These are phyloP conservation scores for Prunella fulvescens DNA, from an alignment of 2,113 vertebrate genomes.

Conservation along the genomic window DNA sequence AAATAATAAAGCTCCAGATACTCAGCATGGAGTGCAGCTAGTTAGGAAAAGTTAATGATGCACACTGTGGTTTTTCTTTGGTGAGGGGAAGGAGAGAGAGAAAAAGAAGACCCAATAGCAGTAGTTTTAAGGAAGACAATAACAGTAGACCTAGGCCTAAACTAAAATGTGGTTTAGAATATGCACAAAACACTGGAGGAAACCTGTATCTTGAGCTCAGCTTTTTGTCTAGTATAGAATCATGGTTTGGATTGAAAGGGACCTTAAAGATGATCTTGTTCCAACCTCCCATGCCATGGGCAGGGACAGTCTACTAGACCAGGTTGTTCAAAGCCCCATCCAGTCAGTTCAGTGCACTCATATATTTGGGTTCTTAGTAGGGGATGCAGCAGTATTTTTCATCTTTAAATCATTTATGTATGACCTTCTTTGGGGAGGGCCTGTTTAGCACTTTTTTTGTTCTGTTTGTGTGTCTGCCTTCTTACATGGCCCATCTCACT, in stretches of 20 bases:
- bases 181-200: not conserved
- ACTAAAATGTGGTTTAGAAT: not conserved
- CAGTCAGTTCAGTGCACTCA: not conserved
- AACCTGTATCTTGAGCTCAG: not conserved
- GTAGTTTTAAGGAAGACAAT: not conserved
- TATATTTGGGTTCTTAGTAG: not conserved
- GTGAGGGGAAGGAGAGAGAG: not conserved
- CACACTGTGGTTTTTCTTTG: not conserved
- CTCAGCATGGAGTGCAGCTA: not conserved
- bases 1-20: not conserved
- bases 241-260: not conserved
- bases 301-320: not conserved
- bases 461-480: not conserved
- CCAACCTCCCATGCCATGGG: not conserved
- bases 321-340: not conserved
- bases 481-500: not conserved
- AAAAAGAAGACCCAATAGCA: not conserved
- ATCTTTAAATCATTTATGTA: not conserved
- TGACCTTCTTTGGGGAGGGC: not conserved
- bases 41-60: not conserved
- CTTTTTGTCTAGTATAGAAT: not conserved
- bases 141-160: not conserved
- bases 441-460: not conserved
- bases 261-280: not conserved
- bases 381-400: not conserved